Evolutionary conservation across 1,140 invertebrate species (phyloP).

Genomic region (Lepidurus packardi): DNA sequence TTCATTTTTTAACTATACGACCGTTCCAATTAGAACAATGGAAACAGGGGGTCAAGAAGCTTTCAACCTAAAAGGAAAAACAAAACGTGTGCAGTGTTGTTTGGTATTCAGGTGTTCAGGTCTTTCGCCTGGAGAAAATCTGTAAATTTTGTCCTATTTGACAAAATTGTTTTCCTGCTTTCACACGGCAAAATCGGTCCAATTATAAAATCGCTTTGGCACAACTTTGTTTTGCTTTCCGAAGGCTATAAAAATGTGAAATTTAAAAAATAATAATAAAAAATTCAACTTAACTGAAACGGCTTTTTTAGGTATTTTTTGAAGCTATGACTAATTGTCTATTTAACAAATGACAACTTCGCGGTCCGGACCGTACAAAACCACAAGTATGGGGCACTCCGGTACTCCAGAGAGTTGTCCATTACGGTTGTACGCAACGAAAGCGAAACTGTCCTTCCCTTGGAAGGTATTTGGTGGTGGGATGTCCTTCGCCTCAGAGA

Average conservation of each 20-base stretch:
- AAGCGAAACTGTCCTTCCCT: neutral
- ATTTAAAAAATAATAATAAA: neutral
- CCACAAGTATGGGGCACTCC: neutral
- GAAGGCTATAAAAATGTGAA: neutral
- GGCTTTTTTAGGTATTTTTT: neutral
- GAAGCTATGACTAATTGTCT: neutral
- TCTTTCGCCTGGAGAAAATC: neutral
- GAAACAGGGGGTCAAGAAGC: too few relatives aligned
- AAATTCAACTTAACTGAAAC: neutral
- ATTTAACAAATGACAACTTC: neutral
- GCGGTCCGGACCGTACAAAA: neutral
- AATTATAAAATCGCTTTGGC: neutral
- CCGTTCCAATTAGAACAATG: neutral
- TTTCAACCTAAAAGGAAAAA: too few relatives aligned
- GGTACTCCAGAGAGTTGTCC: neutral
- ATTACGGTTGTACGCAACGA: neutral
- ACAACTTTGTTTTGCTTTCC: neutral
- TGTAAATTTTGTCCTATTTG: conserved; percentile 12
- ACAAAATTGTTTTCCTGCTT: neutral
- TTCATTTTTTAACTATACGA: neutral
- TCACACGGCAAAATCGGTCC: neutral
- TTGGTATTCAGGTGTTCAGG: neutral
- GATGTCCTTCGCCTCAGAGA: neutral
- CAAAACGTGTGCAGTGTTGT: too few relatives aligned
- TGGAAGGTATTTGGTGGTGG: neutral